phyloP scores from a whole-genome alignment of 53 echinoderm and acorn worm genomes.

The Hippasteria phrygiana region DNA sequence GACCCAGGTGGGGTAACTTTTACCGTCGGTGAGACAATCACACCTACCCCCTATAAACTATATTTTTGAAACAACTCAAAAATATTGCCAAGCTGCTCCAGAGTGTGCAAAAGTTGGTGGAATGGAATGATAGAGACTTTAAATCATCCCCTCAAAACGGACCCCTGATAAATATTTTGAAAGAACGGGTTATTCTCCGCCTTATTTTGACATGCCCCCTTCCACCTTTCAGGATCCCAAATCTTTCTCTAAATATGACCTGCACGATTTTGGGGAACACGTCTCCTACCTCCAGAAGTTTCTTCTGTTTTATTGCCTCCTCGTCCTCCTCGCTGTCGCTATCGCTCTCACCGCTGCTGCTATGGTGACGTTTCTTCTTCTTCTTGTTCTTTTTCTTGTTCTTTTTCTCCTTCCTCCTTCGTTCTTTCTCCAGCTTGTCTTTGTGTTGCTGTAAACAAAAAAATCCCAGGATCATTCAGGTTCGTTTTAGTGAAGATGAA shows the following conservation, averaged over 20 bases:
- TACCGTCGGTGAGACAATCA: too few relatives aligned
- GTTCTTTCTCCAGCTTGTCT: constrained; percentile 81
- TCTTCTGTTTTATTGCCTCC: constrained; percentile 75
- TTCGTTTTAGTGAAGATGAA: background rate
- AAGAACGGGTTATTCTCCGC: too few relatives aligned
- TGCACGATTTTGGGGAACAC: background rate
- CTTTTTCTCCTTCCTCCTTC: constrained; percentile 82
- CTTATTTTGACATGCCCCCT: too few relatives aligned
- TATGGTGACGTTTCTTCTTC: constrained; percentile 67
- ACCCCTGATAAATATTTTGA: too few relatives aligned
- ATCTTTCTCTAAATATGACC: background rate
- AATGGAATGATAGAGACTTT: too few relatives aligned
- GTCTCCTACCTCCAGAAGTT: constrained; percentile 79
- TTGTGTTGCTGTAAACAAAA: constrained; percentile 81
- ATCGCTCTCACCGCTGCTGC: constrained; percentile 61
- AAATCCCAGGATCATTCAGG: background rate
- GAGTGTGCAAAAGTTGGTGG: too few relatives aligned
- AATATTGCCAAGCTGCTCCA: too few relatives aligned
- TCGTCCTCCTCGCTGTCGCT: constrained; percentile 78
- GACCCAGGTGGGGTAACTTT: too few relatives aligned
- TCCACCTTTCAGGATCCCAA: too few relatives aligned
- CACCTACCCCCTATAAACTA: too few relatives aligned
- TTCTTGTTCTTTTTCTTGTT: constrained; percentile 88
- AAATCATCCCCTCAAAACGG: too few relatives aligned
- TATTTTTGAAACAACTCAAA: too few relatives aligned